phyloP scores from a whole-genome alignment of 2,797 vertebrate genomes.

The Mormyrops boulengeri region DNA sequence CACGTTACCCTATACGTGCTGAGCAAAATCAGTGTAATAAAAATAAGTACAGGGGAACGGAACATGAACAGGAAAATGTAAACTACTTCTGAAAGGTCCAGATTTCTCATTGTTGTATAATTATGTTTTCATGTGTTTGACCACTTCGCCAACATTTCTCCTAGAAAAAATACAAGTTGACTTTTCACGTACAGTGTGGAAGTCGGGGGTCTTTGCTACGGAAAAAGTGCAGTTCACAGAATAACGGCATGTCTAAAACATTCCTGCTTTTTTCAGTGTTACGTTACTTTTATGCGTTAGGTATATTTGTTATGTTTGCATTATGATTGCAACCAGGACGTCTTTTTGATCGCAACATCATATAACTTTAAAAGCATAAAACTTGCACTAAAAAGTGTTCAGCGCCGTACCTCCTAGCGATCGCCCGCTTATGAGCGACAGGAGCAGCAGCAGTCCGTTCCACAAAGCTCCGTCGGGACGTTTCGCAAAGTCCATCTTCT shows the following conservation, averaged over 20 bases:
- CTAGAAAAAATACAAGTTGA: not conserved
- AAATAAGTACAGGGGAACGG: not conserved
- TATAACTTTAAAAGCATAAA: not conserved
- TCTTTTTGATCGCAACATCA: not conserved
- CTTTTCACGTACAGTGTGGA: not conserved
- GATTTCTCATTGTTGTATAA: not conserved
- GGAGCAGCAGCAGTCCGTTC: slow-evolving; percentile 39
- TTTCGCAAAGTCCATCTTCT: slow-evolving; percentile 13
- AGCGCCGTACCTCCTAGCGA: slow-evolving; percentile 56
- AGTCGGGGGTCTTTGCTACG: not conserved
- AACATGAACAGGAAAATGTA: not conserved
- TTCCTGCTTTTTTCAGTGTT: not conserved
- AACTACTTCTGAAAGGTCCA: not conserved
- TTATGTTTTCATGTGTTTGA: not conserved
- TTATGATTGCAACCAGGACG: not conserved
- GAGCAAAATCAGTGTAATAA: not conserved
- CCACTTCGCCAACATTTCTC: not conserved
- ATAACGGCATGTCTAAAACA: not conserved
- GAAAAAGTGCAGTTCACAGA: not conserved
- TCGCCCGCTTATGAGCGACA: slow-evolving; percentile 46
- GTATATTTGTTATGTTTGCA: not conserved
- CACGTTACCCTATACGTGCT: not conserved
- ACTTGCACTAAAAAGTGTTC: not conserved
- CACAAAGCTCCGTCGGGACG: not conserved
- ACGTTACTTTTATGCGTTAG: not conserved